Evolutionary conservation across 2,113 vertebrate genomes (phyloP).

Genomic region (Zosterops hypoxanthus): DNA sequence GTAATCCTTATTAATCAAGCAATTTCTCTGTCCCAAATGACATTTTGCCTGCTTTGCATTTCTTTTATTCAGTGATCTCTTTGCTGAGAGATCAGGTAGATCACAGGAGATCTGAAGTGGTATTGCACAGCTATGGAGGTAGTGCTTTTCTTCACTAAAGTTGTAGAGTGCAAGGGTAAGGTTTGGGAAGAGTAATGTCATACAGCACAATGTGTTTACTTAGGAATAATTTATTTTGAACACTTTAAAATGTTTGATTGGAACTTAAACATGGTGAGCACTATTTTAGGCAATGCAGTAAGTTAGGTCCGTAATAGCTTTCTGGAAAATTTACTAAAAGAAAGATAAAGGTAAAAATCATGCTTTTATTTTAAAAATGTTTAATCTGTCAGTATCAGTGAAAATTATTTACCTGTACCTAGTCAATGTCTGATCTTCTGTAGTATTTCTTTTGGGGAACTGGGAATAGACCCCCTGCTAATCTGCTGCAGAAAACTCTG

Average conservation of each 20-base stretch:
- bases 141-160: neutral
- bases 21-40: neutral
- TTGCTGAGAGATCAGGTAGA: neutral
- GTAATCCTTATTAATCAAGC: neutral
- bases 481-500: neutral
- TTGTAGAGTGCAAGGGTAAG: neutral
- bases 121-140: neutral
- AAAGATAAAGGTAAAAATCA: neutral
- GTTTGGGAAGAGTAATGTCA: neutral
- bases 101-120: neutral
- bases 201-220: fast-evolving
- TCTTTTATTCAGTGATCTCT: neutral
- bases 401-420: neutral
- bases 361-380: neutral
- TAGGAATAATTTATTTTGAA: neutral
- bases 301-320: neutral
- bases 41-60: neutral
- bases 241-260: neutral
- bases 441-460: neutral
- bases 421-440: neutral
- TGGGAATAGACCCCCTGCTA: neutral
- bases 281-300: neutral
- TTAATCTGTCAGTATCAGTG: neutral
- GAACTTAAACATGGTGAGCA: fast-evolving
- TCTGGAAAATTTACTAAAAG: neutral